phyloP scores from a whole-genome alignment of 1,140 invertebrate species.

The Neotoxoptera formosana region DNA sequence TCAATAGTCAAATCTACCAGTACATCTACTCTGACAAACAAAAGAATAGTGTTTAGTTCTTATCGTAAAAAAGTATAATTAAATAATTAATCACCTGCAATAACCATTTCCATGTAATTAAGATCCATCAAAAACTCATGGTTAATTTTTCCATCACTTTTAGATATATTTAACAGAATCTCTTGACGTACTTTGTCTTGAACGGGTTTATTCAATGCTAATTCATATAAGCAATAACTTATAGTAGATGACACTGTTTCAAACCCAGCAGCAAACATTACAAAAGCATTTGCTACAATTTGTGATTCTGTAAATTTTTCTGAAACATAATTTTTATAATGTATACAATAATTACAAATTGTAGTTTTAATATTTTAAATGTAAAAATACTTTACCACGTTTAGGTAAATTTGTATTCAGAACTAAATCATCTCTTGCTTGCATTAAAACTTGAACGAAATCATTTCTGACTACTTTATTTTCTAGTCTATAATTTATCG shows the following conservation, averaged over 20 bases:
- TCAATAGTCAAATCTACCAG: background rate
- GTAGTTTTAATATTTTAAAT: no score
- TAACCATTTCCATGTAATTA: background rate
- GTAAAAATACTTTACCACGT: background rate
- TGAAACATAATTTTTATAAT: background rate
- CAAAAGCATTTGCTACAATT: slow-evolving; percentile 6
- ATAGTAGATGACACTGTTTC: background rate
- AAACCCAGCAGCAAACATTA: background rate
- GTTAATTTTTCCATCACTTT: background rate
- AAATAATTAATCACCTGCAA: background rate
- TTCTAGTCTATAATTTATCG: background rate
- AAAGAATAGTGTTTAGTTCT: background rate
- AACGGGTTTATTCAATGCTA: background rate
- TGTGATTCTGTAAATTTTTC: background rate
- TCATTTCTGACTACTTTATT: slow-evolving; percentile 14
- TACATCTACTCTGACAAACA: background rate
- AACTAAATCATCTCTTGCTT: slow-evolving; percentile 23
- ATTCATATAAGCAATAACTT: background rate
- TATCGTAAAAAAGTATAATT: no score
- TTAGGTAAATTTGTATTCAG: background rate
- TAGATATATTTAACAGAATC: background rate
- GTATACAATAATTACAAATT: no score
- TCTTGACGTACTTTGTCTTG: background rate
- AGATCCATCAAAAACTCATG: background rate
- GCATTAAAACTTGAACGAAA: background rate